Conservation (phyloP, 2,113 vertebrate genomes). For the Mormyrus iriodes region DNA sequence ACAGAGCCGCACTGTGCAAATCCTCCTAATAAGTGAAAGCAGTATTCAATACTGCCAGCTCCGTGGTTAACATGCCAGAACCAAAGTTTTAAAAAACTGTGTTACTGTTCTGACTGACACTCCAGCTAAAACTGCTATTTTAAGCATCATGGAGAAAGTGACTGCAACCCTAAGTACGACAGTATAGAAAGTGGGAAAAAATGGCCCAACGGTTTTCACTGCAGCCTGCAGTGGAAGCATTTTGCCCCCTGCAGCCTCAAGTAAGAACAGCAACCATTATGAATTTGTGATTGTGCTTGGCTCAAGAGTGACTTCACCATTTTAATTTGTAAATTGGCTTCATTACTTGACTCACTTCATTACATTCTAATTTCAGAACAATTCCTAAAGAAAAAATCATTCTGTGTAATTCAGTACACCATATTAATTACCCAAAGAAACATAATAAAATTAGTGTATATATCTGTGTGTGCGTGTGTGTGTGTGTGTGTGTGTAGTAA, state of each 20-base stretch:
- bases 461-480: neutral
- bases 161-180: neutral
- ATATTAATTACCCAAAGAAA: slow-evolving; percentile 11
- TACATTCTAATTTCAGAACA: neutral
- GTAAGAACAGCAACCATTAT: neutral
- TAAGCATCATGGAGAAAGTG: neutral
- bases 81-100: neutral
- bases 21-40: neutral
- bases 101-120: neutral
- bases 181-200: neutral
- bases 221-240: neutral
- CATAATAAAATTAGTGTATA: slow-evolving; percentile 22
- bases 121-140: neutral
- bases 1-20: neutral
- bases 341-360: slow-evolving; percentile 11
- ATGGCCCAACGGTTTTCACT: neutral
- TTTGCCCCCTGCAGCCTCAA: slow-evolving; percentile 7
- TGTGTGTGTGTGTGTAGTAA: neutral
- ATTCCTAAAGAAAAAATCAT: neutral
- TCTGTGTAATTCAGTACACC: slow-evolving; percentile 8
- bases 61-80: neutral
- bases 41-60: neutral
- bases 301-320: neutral
- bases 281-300: neutral
- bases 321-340: slow-evolving; percentile 1